Base-by-base conservation (phyloP, 2,888 invertebrate species). In the Adelognathus sp. region DNA sequence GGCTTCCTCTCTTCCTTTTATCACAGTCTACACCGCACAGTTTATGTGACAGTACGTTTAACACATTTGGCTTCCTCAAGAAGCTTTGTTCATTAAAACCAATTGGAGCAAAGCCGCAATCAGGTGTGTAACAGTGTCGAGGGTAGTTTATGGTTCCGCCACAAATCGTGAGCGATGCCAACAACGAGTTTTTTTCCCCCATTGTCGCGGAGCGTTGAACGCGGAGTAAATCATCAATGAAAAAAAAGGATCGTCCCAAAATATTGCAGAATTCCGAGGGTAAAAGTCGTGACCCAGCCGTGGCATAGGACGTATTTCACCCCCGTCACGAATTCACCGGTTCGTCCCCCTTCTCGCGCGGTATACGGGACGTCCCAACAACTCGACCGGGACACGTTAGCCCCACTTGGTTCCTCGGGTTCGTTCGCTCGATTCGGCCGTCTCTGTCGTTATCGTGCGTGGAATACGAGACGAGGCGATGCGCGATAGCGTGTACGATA, bases 351-450 rank as follows among this genome's bases (percentile, higher is more conserved):
- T 36, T 33, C 50, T 16, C 33, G 70, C 70, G 67, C 67, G 74
- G n/a, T n/a, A n/a, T 46, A 61, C 60, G 74, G 71, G 79, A 71
- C 67, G 67, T 63, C 54, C 61, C 71, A 61, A 71, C 75, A 71
- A 71, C 67, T 56, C 66, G 21, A 27, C 36, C 50, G 46, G 60
- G 31, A 76, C 64, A 71, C 41, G 66, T 71, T 66, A 52, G 58
- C 58, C 50, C 39, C 54, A 14, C 18, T n/a, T n/a, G n/a, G 18
- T 54, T 58, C 31, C 60, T 76, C 63, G 58, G 52, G n/a, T n/a
- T 60, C 52, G 64, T 73, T 60, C 52, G 33, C 58, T 66, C n/a
- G 60, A 50, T 52, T 54, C 56, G 50, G 56, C 50, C 63, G 67
- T 69, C 72, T 67, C 71, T 63, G 71, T 71, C 56, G 31, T 39